Base-by-base conservation (phyloP, 2,113 vertebrate genomes). In the Mastomys natalensis region DNA sequence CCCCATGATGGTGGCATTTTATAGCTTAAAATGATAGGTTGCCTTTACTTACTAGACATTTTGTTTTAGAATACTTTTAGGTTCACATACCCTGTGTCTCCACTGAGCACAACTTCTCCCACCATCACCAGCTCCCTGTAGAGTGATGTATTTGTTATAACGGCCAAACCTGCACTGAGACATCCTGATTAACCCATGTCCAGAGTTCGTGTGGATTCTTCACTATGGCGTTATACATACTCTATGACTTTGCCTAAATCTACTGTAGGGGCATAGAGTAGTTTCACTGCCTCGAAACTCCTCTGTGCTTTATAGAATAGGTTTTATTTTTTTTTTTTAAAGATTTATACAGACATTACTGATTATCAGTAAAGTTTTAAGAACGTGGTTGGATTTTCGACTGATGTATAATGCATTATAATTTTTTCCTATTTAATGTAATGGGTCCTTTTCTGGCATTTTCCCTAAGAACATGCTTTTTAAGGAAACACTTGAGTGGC, bases 381-480 rank as follows among this genome's bases (percentile, higher is more conserved):
- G 68, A 87, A 93, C 78, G 74, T 74, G 64, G n/a, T 81, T 96
- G 40, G 89, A n/a, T 13, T 93, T 94, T 95, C 82, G 84, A 64
- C 29, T 95, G 68, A 90, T 84, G 70, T 84, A 34, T 92, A 51
- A 91, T 37, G 48, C 66, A 64, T 74, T 84, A 51, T 26, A 22
- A 84, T 92, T 96, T 89, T 77, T 77, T 78, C 73, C 24, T 89
- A 82, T 87, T 96, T 92, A 62, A 72, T 51, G 73, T 73, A 78
- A 86, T 78, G 73, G 53, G 40, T 82, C 85, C 58, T 53, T 60
- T 95, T 82, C 90, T 82, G 88, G 40, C 60, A 95, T 93, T 97
- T 96, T 95, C 76, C 82, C 93, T 84, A 89, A 87, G 94, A 91
- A 87, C 80, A 60, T 11, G 31, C 66, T 82, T 87, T 92, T 87